Conservation (phyloP, 2,113 vertebrate species). For the Pavo muticus region DNA sequence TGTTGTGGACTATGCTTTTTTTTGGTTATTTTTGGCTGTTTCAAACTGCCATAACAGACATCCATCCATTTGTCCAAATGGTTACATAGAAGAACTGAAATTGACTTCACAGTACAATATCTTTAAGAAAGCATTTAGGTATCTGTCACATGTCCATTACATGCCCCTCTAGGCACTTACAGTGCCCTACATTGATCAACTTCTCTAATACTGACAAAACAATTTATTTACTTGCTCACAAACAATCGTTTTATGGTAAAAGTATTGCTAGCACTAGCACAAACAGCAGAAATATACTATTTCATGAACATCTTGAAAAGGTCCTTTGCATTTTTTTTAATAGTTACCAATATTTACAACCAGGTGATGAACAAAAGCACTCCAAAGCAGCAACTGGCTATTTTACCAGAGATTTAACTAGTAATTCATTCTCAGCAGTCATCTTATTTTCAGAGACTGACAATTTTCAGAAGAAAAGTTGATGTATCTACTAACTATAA, state of each 20-base stretch:
- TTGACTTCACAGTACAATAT: neutral
- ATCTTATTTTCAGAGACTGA: neutral
- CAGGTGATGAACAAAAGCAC: neutral
- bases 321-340: neutral
- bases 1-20: neutral
- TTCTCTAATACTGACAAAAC: neutral
- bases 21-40: neutral
- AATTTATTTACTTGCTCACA: neutral
- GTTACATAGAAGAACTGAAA: neutral
- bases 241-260: neutral
- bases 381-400: neutral
- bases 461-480: neutral
- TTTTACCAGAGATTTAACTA: neutral
- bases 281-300: neutral
- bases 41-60: neutral
- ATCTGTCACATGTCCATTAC: neutral
- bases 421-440: neutral
- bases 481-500: neutral
- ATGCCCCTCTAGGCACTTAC: rapidly evolving
- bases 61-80: neutral
- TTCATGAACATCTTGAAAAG: neutral
- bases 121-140: neutral
- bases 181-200: neutral
- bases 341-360: neutral
- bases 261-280: neutral